phyloP scores from a whole-genome alignment of 2,888 invertebrate genomes.

The Campoplex capitator region DNA sequence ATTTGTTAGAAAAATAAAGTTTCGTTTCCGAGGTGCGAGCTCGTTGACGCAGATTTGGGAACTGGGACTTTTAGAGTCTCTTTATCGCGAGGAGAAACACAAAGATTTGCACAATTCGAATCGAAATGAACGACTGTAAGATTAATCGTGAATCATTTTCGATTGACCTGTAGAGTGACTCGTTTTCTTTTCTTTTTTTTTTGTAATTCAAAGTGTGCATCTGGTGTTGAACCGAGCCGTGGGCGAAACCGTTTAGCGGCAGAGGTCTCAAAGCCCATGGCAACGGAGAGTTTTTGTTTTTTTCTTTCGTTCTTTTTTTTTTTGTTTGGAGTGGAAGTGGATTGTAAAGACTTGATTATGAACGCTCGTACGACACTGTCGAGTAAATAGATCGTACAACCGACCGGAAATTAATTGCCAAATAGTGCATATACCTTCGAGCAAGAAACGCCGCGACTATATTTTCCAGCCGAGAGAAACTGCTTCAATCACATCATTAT shows the following conservation, averaged over 20 bases:
- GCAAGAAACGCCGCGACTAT: conserved; percentile 37
- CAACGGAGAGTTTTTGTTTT: conserved; percentile 22
- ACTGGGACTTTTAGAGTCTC: conserved; percentile 26
- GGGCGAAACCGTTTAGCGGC: conserved; percentile 39
- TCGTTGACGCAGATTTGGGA: conserved; percentile 43
- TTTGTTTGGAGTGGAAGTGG: conserved; percentile 6
- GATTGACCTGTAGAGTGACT: too few relatives aligned
- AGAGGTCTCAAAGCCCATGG: conserved; percentile 44
- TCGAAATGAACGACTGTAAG: neutral
- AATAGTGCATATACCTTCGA: conserved; percentile 49
- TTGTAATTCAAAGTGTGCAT: conserved; percentile 26
- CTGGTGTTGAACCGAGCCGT: conserved; percentile 22
- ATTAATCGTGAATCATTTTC: neutral
- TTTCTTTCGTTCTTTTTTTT: conserved; percentile 7
- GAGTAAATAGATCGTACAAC: conserved; percentile 52
- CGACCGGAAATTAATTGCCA: conserved; percentile 52
- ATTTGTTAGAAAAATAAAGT: neutral
- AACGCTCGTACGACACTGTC: conserved; percentile 37
- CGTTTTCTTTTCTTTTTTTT: conserved; percentile 9
- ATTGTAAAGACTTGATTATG: conserved; percentile 19
- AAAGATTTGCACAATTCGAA: conserved; percentile 18
- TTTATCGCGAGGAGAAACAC: neutral
- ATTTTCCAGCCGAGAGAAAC: conserved; percentile 40
- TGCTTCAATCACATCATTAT: conserved; percentile 32
- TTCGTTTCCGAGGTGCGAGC: conserved; percentile 62